Percentiles rank a stretch among this genome's conserved stretches.
Evolutionary conservation across 2,797 vertebrate species (phyloP).

Genomic region (Trachops cirrhosus): DNA sequence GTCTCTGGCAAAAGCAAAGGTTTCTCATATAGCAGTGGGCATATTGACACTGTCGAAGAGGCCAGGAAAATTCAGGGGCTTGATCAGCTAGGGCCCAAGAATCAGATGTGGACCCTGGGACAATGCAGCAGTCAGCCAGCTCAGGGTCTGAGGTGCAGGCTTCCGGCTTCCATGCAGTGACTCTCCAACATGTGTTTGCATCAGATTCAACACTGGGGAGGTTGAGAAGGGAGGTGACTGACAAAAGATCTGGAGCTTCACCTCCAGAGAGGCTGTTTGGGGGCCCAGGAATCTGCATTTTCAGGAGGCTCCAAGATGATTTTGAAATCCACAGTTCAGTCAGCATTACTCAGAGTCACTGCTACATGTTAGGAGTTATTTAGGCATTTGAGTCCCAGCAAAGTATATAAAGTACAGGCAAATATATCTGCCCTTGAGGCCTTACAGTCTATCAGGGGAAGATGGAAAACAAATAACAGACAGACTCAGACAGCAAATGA

Average conservation of each 20-base stretch:
- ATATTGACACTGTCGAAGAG: neutral
- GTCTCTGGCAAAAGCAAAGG: neutral
- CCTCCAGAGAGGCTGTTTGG: neutral
- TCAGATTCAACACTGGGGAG: neutral
- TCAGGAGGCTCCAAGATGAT: neutral
- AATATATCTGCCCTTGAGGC: neutral
- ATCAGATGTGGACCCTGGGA: neutral
- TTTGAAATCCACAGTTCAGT: neutral
- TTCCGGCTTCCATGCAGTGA: neutral
- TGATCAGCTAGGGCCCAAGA: neutral
- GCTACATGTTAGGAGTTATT: rapidly evolving
- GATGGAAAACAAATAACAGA: neutral
- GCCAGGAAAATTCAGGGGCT: neutral
- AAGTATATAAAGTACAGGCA: too few relatives aligned
- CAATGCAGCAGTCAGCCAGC: rapidly evolving
- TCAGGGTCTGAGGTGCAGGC: neutral
- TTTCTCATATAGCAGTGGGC: neutral
- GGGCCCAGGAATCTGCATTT: neutral
- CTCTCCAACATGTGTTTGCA: neutral
- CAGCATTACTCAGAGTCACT: neutral
- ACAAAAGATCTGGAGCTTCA: neutral
- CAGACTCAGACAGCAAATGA: neutral
- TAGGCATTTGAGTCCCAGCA: neutral
- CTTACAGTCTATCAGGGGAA: neutral
- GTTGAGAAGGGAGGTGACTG: neutral